Conservation (phyloP, 1,140 invertebrate genomes). For the Leguminivora glycinivorella region DNA sequence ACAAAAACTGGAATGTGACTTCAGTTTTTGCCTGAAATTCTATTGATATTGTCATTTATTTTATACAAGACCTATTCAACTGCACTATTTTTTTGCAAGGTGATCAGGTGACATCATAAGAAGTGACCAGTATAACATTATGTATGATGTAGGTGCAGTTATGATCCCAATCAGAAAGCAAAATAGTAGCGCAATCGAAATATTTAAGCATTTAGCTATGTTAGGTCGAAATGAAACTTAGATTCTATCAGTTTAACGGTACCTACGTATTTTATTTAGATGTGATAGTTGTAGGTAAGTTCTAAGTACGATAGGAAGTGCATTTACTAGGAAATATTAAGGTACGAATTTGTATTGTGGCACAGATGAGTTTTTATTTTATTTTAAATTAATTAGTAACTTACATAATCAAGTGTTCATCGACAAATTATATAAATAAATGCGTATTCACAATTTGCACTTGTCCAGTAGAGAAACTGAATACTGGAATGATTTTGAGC, state of each 20-base stretch:
- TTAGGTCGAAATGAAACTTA: constrained; percentile 51
- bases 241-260: constrained; percentile 35
- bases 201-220: constrained; percentile 22
- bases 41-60: constrained; percentile 56
- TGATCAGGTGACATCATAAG: background rate
- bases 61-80: constrained; percentile 46
- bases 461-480: background rate
- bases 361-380: constrained; percentile 30
- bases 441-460: constrained; percentile 8
- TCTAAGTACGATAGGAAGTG: constrained; percentile 25
- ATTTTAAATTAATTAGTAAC: background rate
- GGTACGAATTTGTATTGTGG: constrained; percentile 41
- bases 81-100: background rate
- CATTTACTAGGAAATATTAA: constrained; percentile 30
- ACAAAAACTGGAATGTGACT: constrained; percentile 19
- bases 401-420: background rate
- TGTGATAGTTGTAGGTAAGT: constrained; percentile 27
- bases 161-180: background rate
- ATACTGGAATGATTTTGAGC: constrained; percentile 1
- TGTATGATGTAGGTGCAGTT: background rate
- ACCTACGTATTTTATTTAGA: constrained; percentile 24
- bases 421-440: constrained; percentile 10
- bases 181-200: background rate
- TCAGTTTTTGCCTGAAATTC: constrained; percentile 32
- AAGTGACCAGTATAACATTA: background rate